Base-by-base conservation (phyloP, 2,888 invertebrate genomes). In the Unio delphinus region DNA sequence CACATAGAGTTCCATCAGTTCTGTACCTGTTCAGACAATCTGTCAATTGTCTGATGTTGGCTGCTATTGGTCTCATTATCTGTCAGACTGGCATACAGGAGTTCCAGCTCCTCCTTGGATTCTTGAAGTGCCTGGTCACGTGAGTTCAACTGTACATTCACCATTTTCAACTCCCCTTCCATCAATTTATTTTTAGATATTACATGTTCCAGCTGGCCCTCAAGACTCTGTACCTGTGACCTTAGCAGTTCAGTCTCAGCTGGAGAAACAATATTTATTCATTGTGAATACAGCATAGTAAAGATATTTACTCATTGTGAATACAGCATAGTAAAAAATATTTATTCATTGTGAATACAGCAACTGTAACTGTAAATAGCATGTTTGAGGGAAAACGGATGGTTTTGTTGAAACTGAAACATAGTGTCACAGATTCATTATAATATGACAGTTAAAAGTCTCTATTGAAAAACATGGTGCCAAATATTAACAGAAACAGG, bases 41-140 rank as follows among this genome's bases (percentile, higher is more conserved):
- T 76, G 65, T 85, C 84, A 34, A 86, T 83, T 74, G 82, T 84
- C 55, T 80, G 76, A 58, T 82, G 82, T 69, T 82, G 80, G 34
- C 78, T 73, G n/a, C 84, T 76, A 34, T 78, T 80, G 2, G 65
- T 68, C 3, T 78, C 78, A 45, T 78, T 79, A 15, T 75, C 76
- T 20, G 69, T 68, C 11, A 83, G 67, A 57, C 73, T 70, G 20
- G 67, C 68, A 45, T 81, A 74, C 11, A 79, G 73, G 8, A 80
- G 59, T 57, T 82, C 81, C 18, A 85, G 61, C 68, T 87, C 83
- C 55, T 73, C 70, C 66, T 80, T 75, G 7, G 80, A 78, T 72
- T 88, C 86, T 65, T 80, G 79, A 26, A 88, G 79, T 15, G 84
- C 78, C 34, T 75, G 80, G 65, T 83, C 81, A 58, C 84, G 79